A percentile compares a stretch with the other conserved stretches of the same genome.
Conservation (phyloP, 2,888 invertebrate genomes). For the Mesochorus sp. region DNA sequence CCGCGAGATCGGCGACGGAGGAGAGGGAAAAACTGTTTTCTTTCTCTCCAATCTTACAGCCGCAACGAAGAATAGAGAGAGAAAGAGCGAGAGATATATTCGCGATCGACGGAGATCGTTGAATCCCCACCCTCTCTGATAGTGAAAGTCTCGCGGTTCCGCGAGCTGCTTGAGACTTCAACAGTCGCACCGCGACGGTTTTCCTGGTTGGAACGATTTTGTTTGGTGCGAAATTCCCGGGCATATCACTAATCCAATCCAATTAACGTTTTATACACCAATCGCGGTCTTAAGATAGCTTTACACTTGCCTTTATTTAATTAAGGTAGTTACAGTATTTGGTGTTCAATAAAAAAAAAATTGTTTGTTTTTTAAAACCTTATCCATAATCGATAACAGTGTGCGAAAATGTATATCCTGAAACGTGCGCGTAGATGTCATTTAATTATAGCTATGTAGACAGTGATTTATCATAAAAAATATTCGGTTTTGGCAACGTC, state of each 20-base stretch:
- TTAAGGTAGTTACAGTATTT: constrained; percentile 3
- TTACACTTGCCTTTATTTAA: background rate
- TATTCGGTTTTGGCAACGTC: background rate
- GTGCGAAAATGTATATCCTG: background rate
- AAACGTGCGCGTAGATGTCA: background rate
- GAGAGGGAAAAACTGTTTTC: constrained; percentile 12
- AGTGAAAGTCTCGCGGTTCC: constrained; percentile 64
- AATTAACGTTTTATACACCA: background rate
- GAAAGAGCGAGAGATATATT: constrained; percentile 15
- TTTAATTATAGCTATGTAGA: background rate
- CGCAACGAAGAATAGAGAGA: constrained; percentile 14
- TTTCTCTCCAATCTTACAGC: background rate
- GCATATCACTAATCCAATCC: background rate
- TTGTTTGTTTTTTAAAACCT: background rate
- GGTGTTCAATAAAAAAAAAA: background rate
- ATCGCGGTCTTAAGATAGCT: constrained; percentile 9
- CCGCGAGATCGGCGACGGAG: background rate
- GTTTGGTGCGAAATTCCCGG: background rate
- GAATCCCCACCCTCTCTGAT: constrained; percentile 47
- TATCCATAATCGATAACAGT: background rate
- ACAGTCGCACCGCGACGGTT: constrained; percentile 68
- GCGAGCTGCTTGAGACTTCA: constrained; percentile 60
- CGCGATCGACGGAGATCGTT: constrained; percentile 45
- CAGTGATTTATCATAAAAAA: background rate
- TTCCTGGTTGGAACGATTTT: constrained; percentile 49